Conservation (phyloP, 2,797 vertebrate genomes). For the Acestrorhynchus altus region DNA sequence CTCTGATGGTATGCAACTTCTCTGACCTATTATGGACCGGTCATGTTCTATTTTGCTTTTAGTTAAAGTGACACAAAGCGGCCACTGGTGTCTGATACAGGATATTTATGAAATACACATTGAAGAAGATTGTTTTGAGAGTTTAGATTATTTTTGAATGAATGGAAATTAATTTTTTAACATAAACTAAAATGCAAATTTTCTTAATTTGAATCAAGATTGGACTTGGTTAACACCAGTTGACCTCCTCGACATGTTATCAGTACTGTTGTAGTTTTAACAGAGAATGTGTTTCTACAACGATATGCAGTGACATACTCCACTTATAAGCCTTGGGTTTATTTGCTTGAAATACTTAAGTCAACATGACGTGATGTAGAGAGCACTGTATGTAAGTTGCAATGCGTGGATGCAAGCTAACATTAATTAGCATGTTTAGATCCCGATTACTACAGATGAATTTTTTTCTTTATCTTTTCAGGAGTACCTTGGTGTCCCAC, state of each 20-base stretch:
- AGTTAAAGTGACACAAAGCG: not conserved
- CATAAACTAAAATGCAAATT: too few relatives aligned
- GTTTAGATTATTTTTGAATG: too few relatives aligned
- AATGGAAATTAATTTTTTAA: too few relatives aligned
- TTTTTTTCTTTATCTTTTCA: conserved; percentile 62
- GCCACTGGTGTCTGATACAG: not conserved
- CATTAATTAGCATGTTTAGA: not conserved
- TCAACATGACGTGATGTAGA: not conserved
- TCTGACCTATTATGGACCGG: conserved; percentile 4
- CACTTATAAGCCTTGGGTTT: not conserved
- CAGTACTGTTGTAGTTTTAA: too few relatives aligned
- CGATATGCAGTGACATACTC: not conserved
- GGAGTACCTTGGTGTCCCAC: conserved; percentile 89
- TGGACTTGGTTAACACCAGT: too few relatives aligned
- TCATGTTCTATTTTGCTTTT: conserved; percentile 2
- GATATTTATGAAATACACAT: too few relatives aligned
- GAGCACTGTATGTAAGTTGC: not conserved
- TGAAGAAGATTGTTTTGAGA: too few relatives aligned
- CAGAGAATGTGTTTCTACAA: too few relatives aligned
- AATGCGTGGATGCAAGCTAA: not conserved
- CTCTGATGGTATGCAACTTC: conserved; percentile 83
- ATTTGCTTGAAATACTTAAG: not conserved
- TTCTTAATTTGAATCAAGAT: too few relatives aligned
- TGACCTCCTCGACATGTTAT: too few relatives aligned
- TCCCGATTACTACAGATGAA: not conserved